Evolutionary conservation across 2,113 vertebrate genomes (phyloP).

Genomic region (Mustelus asterias): DNA sequence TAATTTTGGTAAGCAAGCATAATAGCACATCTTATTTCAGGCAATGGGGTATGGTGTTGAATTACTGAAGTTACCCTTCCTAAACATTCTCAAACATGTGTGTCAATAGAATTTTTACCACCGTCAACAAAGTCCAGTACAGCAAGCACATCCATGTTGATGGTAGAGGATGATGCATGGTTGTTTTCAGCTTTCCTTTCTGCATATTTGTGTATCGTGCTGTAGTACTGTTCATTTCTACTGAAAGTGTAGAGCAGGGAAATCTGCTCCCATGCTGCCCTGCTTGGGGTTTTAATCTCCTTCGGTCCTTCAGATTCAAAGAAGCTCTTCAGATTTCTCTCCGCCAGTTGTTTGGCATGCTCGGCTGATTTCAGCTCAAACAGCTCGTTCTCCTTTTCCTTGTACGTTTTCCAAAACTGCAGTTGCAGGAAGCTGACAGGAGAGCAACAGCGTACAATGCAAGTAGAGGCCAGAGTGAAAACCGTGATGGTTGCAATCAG

Average conservation of each 20-base stretch:
- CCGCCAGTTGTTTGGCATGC: constrained; percentile 59
- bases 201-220: constrained; percentile 57
- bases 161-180: accelerated
- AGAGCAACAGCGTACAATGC: constrained; percentile 52
- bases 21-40: background rate
- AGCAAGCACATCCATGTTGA: constrained; percentile 52
- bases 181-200: constrained; percentile 49
- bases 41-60: background rate
- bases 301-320: constrained; percentile 49
- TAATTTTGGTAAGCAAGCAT: background rate
- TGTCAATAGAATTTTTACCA: background rate
- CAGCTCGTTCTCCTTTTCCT: constrained; percentile 51
- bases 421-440: constrained; percentile 63
- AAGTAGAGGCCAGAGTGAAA: constrained; percentile 45
- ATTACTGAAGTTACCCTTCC: background rate
- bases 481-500: constrained; percentile 54
- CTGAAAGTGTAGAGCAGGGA: constrained; percentile 54
- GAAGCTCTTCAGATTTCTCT: constrained; percentile 61
- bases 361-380: constrained; percentile 49
- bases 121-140: constrained; percentile 51
- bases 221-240: constrained; percentile 51
- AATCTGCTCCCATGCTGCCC: constrained; percentile 57
- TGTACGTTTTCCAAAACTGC: constrained; percentile 64
- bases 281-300: constrained; percentile 47
- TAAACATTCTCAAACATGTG: background rate